These are phyloP conservation scores for Poliocrania exsul DNA, from an alignment of 2,797 vertebrate genomes.

Conservation along the genomic window DNA sequence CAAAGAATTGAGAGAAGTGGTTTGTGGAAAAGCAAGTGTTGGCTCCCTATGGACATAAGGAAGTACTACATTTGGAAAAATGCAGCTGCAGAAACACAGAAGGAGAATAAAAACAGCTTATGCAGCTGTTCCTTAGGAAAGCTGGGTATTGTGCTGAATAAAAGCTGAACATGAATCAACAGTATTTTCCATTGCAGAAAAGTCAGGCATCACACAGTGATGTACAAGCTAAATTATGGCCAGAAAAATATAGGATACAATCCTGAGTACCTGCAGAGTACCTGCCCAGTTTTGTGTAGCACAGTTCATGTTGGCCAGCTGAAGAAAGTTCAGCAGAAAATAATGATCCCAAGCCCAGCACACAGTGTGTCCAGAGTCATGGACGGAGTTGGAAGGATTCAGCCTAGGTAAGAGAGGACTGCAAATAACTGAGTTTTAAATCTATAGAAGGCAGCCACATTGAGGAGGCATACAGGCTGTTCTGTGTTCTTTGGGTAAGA, in stretches of 20 bases:
- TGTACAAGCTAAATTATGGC: not conserved
- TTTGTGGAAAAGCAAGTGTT: not conserved
- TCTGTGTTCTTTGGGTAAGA: not conserved
- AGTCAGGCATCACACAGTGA: not conserved
- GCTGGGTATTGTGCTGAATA: not conserved
- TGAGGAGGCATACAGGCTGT: not conserved
- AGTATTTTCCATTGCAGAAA: not conserved
- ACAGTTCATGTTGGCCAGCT: not conserved
- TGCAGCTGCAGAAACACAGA: not conserved
- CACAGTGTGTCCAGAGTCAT: not conserved
- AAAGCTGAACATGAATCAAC: not conserved
- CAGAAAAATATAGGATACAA: not conserved
- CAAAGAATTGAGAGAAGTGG: not conserved
- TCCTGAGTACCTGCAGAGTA: not conserved
- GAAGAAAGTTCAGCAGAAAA: not conserved
- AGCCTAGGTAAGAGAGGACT: not conserved
- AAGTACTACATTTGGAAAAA: not conserved
- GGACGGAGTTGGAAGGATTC: not conserved
- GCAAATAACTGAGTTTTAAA: not conserved
- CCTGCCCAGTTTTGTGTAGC: not conserved
- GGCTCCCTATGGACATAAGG: not conserved
- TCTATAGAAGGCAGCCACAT: not conserved
- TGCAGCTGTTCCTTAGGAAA: conserved; percentile 1
- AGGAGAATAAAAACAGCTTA: not conserved
- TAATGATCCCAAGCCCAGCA: not conserved